Conservation (phyloP, 2,113 vertebrate species). For the Limanda limanda region DNA sequence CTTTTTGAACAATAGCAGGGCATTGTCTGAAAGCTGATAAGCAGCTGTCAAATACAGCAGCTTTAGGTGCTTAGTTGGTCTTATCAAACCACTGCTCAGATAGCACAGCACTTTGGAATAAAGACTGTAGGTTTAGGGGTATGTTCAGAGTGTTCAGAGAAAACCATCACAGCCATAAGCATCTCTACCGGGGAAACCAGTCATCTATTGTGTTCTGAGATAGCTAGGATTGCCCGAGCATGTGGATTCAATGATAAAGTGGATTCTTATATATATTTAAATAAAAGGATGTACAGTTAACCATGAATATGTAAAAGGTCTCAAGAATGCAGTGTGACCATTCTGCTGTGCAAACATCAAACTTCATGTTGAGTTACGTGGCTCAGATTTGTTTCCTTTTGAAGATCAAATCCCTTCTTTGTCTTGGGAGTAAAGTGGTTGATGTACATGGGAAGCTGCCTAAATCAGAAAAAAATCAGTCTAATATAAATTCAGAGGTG, state of each 20-base stretch:
- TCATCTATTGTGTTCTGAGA: neutral
- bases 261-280: no score
- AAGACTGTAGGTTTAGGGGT: neutral
- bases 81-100: neutral
- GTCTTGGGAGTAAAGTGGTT: neutral
- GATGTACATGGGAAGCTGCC: neutral
- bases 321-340: neutral
- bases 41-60: neutral
- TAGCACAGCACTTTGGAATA: neutral
- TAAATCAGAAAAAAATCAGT: no score
- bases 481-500: no score
- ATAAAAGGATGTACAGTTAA: neutral
- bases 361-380: neutral
- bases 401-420: neutral
- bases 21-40: constrained; percentile 9
- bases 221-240: neutral
- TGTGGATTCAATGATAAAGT: neutral
- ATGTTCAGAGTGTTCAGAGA: neutral
- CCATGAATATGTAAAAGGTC: neutral
- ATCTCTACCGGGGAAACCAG: neutral
- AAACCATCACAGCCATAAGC: neutral
- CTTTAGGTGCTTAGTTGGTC: neutral
- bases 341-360: neutral
- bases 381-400: neutral
- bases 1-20: neutral